A percentile compares a stretch with the other conserved stretches of the same genome.
These are phyloP conservation scores for Ictalurus furcatus DNA, from an alignment of 2,113 vertebrate species.

Conservation along the genomic window DNA sequence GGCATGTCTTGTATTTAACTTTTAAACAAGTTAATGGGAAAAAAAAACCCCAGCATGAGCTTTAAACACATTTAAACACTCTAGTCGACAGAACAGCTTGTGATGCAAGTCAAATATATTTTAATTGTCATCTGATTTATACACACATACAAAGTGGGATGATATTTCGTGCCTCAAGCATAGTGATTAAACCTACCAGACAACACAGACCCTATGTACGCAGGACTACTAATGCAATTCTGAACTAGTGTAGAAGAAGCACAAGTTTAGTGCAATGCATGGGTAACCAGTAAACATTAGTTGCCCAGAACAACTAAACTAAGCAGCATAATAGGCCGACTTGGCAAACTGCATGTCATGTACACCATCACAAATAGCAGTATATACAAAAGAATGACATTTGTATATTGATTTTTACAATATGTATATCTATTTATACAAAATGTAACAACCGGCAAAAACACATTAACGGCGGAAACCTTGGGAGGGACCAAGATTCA, in stretches of 20 bases:
- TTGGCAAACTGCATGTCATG: neutral
- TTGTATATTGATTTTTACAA: neutral
- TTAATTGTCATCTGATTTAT: neutral
- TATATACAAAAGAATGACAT: neutral
- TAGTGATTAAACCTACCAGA: neutral
- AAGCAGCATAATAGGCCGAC: neutral
- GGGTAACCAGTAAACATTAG: neutral
- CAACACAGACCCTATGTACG: neutral
- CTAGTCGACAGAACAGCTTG: neutral
- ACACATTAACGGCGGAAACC: neutral
- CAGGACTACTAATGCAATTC: neutral
- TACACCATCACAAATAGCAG: neutral
- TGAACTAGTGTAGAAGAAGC: neutral
- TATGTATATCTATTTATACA: neutral
- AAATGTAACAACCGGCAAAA: neutral
- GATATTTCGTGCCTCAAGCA: neutral
- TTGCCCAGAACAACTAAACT: neutral
- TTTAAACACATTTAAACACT: neutral
- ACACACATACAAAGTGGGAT: neutral
- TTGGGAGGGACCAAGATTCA: neutral
- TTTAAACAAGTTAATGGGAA: neutral
- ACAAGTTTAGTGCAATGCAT: neutral
- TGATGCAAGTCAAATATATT: neutral
- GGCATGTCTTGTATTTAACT: neutral
- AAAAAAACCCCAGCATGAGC: neutral